phyloP scores from a whole-genome alignment of 2,888 invertebrate genomes.

The Horisme vitalbata region DNA sequence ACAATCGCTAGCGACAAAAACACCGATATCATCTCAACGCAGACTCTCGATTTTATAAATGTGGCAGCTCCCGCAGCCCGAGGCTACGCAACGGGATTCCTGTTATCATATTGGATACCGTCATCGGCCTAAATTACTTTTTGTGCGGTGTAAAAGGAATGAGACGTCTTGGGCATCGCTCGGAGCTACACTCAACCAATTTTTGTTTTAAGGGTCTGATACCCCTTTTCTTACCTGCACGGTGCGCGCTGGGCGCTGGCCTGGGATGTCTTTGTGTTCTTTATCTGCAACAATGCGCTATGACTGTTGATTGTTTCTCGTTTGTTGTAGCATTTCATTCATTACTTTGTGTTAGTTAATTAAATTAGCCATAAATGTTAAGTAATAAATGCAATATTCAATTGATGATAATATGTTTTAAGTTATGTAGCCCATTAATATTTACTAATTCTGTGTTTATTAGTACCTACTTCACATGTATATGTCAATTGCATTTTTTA shows the following conservation, averaged over 20 bases:
- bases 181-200: conserved; percentile 67
- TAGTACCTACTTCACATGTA: too few relatives aligned
- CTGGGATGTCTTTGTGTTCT: conserved; percentile 45
- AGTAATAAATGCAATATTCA: conserved; percentile 9
- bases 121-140: conserved; percentile 73
- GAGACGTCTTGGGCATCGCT: conserved; percentile 58
- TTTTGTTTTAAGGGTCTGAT: conserved; percentile 53
- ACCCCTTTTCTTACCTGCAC: conserved; percentile 74
- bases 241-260: too few relatives aligned
- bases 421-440: too few relatives aligned
- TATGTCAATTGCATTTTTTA: too few relatives aligned
- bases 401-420: not conserved
- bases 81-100: conserved; percentile 78
- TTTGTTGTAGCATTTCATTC: conserved; percentile 44
- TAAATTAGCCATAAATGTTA: conserved; percentile 16
- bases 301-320: conserved; percentile 41
- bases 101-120: conserved; percentile 75
- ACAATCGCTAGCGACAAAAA: conserved; percentile 51
- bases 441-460: too few relatives aligned
- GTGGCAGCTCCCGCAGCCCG: conserved; percentile 46
- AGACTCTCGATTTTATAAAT: conserved; percentile 43
- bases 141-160: conserved; percentile 68
- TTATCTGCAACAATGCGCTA: conserved; percentile 40
- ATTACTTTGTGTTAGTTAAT: conserved; percentile 19
- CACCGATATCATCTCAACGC: conserved; percentile 44